A percentile compares a stretch with the other conserved stretches of the same genome.
These are phyloP conservation scores for Trachythela sp. DNA, from an alignment of 64 coral and sea anemone species.

Conservation along the genomic window DNA sequence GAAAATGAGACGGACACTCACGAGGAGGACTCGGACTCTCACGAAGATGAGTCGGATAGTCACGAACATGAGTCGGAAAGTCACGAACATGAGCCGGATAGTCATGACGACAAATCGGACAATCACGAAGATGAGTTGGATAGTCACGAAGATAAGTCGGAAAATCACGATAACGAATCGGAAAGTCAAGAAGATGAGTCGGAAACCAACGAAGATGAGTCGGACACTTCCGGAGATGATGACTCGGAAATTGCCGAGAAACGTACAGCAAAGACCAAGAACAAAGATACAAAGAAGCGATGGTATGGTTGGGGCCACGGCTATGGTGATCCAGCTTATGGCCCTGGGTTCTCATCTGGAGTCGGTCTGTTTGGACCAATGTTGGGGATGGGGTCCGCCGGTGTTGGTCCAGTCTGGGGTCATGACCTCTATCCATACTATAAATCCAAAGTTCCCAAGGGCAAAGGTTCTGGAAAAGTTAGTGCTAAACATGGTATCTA, in stretches of 20 bases:
- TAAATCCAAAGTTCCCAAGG: not conserved
- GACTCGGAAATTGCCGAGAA: not conserved
- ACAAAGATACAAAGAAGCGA: not conserved
- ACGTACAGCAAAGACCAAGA: not conserved
- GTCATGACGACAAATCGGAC: not conserved
- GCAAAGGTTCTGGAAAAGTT: not conserved
- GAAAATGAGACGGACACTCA: not conserved
- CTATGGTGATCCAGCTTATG: constrained; percentile 7
- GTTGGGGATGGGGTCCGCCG: not conserved
- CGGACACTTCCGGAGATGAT: not conserved
- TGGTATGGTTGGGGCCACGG: not conserved
- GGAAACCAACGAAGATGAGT: not conserved
- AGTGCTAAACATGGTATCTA: not conserved
- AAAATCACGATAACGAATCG: not conserved
- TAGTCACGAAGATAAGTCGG: not conserved
- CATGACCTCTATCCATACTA: not conserved
- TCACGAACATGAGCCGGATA: not conserved
- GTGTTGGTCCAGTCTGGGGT: not conserved
- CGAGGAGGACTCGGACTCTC: not conserved
- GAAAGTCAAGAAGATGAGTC: not conserved
- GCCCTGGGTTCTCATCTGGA: not conserved
- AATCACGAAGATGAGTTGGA: not conserved
- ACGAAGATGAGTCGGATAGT: not conserved
- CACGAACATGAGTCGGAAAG: not conserved
- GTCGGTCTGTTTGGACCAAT: not conserved